Conservation (phyloP, 2,888 invertebrate genomes). For the Melinaea marsaeus region DNA sequence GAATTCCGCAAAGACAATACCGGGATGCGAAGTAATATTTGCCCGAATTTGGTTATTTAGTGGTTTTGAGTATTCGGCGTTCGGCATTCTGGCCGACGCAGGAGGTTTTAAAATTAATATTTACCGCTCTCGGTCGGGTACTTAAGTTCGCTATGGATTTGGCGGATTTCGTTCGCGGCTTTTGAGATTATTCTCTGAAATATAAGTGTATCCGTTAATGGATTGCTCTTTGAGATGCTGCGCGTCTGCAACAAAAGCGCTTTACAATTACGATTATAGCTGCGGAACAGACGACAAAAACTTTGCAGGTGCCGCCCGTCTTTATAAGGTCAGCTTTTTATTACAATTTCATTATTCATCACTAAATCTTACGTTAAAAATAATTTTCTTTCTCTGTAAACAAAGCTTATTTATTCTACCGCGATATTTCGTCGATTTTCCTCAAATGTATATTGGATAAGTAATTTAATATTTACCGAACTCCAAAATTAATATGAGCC, state of each 20-base stretch:
- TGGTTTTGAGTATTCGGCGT: constrained; percentile 16
- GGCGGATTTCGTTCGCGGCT: constrained; percentile 26
- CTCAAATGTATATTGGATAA: constrained; percentile 6
- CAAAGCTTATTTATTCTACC: constrained; percentile 1
- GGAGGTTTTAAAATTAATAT: constrained; percentile 40
- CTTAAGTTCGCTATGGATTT: constrained; percentile 28
- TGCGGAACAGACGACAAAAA: background rate
- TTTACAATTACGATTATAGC: constrained; percentile 1
- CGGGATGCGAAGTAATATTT: constrained; percentile 37
- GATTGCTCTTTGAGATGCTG: constrained; percentile 11
- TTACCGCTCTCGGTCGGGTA: constrained; percentile 25
- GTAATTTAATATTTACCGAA: constrained; percentile 6
- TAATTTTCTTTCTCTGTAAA: background rate
- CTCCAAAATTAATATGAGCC: constrained; percentile 7
- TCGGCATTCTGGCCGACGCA: constrained; percentile 9
- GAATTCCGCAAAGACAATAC: constrained; percentile 55
- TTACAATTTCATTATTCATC: background rate
- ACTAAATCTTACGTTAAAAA: background rate
- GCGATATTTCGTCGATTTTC: constrained; percentile 3
- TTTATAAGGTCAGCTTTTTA: background rate
- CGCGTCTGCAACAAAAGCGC: constrained; percentile 4
- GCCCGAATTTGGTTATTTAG: constrained; percentile 25
- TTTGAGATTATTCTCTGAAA: constrained; percentile 23
- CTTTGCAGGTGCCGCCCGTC: background rate
- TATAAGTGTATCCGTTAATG: constrained; percentile 16